Evolutionary conservation across 2,797 vertebrate species (phyloP), one percentile per base, ranked within the genome.

Genomic region (Spatula clypeata): DNA sequence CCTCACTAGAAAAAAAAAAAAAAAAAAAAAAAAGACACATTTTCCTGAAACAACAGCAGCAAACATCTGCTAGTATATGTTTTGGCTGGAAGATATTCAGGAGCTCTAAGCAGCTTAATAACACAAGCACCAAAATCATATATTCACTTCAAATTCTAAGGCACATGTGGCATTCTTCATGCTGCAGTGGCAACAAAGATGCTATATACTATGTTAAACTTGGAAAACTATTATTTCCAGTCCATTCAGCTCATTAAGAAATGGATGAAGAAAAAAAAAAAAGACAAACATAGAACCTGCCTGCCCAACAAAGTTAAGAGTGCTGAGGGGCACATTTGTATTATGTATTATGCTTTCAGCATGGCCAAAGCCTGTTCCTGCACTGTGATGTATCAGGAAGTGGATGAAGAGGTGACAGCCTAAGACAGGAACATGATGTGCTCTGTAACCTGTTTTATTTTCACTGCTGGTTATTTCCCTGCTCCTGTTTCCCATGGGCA

Each of bases 341-440:
- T 86, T 62, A 0, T 12, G 38, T 40, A 40, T 40, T 40, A 40
- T 40, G 38, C 69, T 67, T 96, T 36, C 32, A 74, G 47, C 27
- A 14, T 6, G 31, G 26, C 65, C 61, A 74, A 66, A 84, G 53
- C 49, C 53, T 74, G 26, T 53, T 86, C 34, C 36, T 19, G 2
- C 31, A 11, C 8, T 32, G 21, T 0, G 0, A 60, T 0, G 0
- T 11, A 49, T 45, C 1, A 1, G 32, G 38, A 95, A 77, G 57
- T 0, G 6, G 44, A 31, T 69, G 58, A 74, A 93, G 57, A 88
- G 53, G 47, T 60, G 47, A 67, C 44, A 91, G 47, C 47, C 24
- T 55, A 31, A 74, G 69, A 26, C 12, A 24, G 55, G 19, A 82
- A 8, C 38, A 24, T 0, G 0, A 79, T 73, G 45, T 69, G n/a